Conservation (phyloP, 2,888 invertebrate species). For the Chloroclysta siterata region DNA sequence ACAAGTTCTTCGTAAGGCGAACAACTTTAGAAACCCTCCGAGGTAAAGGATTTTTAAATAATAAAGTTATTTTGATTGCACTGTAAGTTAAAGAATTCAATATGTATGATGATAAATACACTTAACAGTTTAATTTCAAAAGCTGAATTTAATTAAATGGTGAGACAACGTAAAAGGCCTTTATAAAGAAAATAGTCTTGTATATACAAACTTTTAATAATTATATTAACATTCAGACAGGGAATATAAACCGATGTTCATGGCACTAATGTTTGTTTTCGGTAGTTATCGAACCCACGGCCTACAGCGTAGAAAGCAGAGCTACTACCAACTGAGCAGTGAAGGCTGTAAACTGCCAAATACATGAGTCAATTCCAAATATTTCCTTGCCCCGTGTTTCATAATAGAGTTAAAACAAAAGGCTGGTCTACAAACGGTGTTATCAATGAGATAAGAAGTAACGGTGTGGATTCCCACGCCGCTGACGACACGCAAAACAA, state of each 20-base stretch:
- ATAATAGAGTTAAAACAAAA: conserved; percentile 43
- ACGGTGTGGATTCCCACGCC: conserved; percentile 40
- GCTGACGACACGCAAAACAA: conserved; percentile 40
- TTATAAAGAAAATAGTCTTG: too few species aligned
- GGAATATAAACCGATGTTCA: too few species aligned
- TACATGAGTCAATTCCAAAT: conserved; percentile 23
- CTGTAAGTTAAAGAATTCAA: neutral
- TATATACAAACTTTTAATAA: too few species aligned
- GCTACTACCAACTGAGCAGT: too few species aligned
- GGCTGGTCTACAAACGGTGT: conserved; percentile 38
- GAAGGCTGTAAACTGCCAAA: neutral
- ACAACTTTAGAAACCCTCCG: conserved; percentile 3
- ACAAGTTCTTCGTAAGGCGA: conserved; percentile 24
- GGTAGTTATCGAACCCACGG: too few species aligned
- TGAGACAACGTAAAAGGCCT: too few species aligned
- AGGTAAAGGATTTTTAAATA: neutral
- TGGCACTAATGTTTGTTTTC: too few species aligned
- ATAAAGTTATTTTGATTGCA: neutral
- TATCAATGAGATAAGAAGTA: conserved; percentile 43
- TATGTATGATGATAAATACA: too few species aligned
- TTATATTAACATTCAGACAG: too few species aligned
- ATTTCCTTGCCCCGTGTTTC: conserved; percentile 36
- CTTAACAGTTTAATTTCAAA: too few species aligned
- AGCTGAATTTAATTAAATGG: too few species aligned
- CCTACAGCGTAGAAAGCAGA: too few species aligned